Evolutionary conservation across 2,888 invertebrate genomes (phyloP), one percentile per base, ranked within the genome.

Genomic region (Coronaproctus castanopsis): DNA sequence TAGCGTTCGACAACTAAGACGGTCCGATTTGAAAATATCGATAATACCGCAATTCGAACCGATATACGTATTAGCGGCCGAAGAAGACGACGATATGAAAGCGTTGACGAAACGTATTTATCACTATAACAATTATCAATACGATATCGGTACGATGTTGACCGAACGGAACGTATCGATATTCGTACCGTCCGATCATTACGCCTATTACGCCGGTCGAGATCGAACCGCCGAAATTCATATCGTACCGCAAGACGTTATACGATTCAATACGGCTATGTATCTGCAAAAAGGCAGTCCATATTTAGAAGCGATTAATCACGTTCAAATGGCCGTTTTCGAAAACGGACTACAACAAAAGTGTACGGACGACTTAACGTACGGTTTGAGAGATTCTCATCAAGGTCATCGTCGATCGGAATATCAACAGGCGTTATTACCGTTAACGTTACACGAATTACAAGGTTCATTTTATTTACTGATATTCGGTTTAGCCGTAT

Each of bases 181-280:
- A 19, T 55, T 63, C 10, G 61, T 61, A 24, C 62, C 63, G 18
- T 53, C 57, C 10, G 60, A 63, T 23, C 63, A 63, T 57, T 36
- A 8, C 36, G 36, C 5, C 8, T 36, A 36, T 36, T 36, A 36
- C 36, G 14, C 8, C 36, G 36, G 36, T 36, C 36, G 36, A 36
- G 14, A 14, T 36, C 36, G 36, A 5, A 14, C 8, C 36, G 36
- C 14, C 36, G 36, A 36, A 5, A 36, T 36, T 14, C 14, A 36
- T 14, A 14, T 14, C 8, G 14, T 36, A 5, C 36, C 36, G 36
- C 8, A 60, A 19, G n/a, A 52, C 3, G 54, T 60, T 8, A 57
- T 60, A 20, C 56, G 60, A 21, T 57, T 60, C 48, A 58, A 58
- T 21, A 24, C 55, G 3, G 62, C 61, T 22, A 21, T 63, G 8